Conservation (phyloP, 2,797 vertebrate species). For the Ispidina picta region DNA sequence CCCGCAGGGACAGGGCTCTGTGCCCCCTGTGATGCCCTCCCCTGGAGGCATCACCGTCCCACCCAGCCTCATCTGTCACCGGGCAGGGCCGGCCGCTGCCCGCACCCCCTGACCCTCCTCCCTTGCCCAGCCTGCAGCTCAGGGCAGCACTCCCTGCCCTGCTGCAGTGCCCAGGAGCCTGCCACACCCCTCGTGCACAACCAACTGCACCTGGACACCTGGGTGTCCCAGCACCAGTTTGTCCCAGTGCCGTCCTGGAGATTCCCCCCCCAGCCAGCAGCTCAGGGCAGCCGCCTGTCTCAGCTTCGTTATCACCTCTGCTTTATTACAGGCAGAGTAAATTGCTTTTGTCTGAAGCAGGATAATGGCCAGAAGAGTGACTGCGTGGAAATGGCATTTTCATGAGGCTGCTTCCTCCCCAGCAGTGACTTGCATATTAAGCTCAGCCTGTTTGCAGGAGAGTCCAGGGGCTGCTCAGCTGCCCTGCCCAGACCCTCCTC, state of each 20-base stretch:
- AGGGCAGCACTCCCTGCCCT: accelerated
- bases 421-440: slow-evolving; percentile 55
- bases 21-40: no score
- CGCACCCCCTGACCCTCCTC: not conserved
- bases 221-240: accelerated
- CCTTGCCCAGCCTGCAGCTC: accelerated
- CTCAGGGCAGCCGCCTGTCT: not conserved
- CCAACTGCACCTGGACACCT: accelerated
- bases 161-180: accelerated
- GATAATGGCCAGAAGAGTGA: slow-evolving; percentile 51
- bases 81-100: no score
- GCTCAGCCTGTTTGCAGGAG: not conserved
- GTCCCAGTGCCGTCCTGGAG: not conserved
- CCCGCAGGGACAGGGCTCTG: not conserved
- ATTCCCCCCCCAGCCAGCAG: not conserved
- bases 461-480: accelerated
- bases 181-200: not conserved
- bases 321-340: slow-evolving; percentile 63
- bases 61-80: no score
- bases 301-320: slow-evolving; percentile 27
- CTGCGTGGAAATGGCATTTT: slow-evolving; percentile 53
- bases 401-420: slow-evolving; percentile 37
- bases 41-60: no score
- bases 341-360: slow-evolving; percentile 70
- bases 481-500: not conserved